Evolutionary conservation across 2,113 vertebrate genomes (phyloP).

Genomic region (Oryzias curvinotus): DNA sequence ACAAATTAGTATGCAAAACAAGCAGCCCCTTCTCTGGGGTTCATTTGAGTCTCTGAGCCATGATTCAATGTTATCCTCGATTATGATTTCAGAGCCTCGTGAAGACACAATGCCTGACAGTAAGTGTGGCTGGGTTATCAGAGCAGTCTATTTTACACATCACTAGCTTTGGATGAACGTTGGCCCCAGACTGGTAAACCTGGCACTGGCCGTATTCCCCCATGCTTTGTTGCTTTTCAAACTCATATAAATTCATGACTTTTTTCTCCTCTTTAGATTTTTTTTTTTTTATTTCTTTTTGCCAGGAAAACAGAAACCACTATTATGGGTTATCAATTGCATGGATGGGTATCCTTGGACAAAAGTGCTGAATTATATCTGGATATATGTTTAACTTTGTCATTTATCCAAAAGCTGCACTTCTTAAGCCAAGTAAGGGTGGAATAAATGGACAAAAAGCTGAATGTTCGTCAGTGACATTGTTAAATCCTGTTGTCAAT

Average conservation of each 20-base stretch:
- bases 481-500: too few relatives aligned
- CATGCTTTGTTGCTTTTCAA: slow-evolving; percentile 45
- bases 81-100: slow-evolving; percentile 59
- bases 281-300: slow-evolving; percentile 12
- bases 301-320: slow-evolving; percentile 44
- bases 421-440: slow-evolving; percentile 13
- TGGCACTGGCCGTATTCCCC: slow-evolving; percentile 35
- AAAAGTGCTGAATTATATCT: slow-evolving; percentile 10
- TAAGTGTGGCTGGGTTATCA: slow-evolving; percentile 57
- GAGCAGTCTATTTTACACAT: slow-evolving; percentile 77
- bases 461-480: too few relatives aligned
- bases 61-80: slow-evolving; percentile 49
- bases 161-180: slow-evolving; percentile 71
- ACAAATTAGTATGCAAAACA: slow-evolving; percentile 37
- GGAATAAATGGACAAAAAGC: slow-evolving; percentile 2
- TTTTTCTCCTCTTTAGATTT: slow-evolving; percentile 34
- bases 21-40: slow-evolving; percentile 7
- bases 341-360: slow-evolving; percentile 26
- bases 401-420: slow-evolving; percentile 1
- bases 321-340: slow-evolving; percentile 29
- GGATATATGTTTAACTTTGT: slow-evolving; percentile 14
- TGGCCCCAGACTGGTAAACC: slow-evolving; percentile 53
- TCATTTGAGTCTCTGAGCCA: slow-evolving; percentile 24
- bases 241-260: slow-evolving; percentile 73
- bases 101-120: slow-evolving; percentile 55